Percentiles rank a stretch among this genome's conserved stretches.
phyloP scores from a whole-genome alignment of 92 coral and sea anemone genomes.

The Bergia puertoricense region DNA sequence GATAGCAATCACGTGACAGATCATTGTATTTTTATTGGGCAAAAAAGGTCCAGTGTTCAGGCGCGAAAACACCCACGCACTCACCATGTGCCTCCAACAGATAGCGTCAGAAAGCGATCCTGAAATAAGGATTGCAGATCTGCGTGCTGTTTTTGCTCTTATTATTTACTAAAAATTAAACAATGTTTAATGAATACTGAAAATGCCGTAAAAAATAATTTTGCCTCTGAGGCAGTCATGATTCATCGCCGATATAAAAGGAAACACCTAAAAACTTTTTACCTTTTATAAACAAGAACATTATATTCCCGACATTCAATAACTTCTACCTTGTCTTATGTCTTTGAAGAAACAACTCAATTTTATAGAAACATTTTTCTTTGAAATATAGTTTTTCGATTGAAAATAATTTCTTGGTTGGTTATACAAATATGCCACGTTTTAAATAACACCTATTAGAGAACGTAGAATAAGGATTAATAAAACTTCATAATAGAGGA shows the following conservation, averaged over 20 bases:
- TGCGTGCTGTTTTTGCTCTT: background rate
- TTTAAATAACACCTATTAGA: background rate
- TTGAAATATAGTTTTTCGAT: background rate
- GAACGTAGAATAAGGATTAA: background rate
- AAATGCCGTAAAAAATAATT: background rate
- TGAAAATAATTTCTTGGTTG: background rate
- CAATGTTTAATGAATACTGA: background rate
- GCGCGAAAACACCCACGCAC: constrained; percentile 31
- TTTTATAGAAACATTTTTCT: background rate
- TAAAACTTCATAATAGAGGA: background rate
- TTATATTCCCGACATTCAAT: background rate
- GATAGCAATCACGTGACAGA: constrained; percentile 15
- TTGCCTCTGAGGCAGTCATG: too few species aligned
- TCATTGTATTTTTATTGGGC: constrained; percentile 5
- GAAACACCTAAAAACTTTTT: background rate
- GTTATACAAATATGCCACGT: background rate
- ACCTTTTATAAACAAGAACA: background rate
- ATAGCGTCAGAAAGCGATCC: background rate
- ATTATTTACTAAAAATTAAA: too few species aligned
- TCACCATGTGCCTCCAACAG: background rate
- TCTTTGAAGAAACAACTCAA: background rate
- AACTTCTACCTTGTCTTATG: background rate
- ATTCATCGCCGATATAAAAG: too few species aligned
- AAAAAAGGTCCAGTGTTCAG: background rate
- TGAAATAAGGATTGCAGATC: background rate